Evolutionary conservation across 2,113 vertebrate species (phyloP), one percentile per base, ranked within the genome.

Genomic region (Herpailurus yagouaroundi): DNA sequence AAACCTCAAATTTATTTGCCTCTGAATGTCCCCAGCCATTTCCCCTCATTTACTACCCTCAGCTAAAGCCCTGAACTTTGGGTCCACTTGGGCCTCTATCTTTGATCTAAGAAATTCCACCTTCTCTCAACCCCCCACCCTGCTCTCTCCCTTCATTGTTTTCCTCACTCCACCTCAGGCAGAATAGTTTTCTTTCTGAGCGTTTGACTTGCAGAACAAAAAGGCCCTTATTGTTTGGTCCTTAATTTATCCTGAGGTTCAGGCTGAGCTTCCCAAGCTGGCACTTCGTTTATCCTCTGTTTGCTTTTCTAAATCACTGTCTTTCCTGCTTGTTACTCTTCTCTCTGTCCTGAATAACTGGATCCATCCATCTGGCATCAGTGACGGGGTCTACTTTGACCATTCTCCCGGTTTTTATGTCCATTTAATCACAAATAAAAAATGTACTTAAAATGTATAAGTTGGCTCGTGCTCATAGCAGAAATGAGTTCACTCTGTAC

Each of bases 241-340:
- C n/a, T 84, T 14, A 18, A 2, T 41, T 2, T 31, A 33, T 68
- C 57, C 79, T 57, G 68, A 23, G 18, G 38, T 73, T 27, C 80
- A 41, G 18, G 73, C 45, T 13, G 3, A 64, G 77, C 50, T 76
- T 93, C 66, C 57, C 31, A n/a, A 55, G 41, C 29, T 50, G 60
- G 7, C 1, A 0, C 25, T 18, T 23, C 48, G n/a, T 66, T 68
- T 38, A 13, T 31, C 23, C 16, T 71, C 81, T n/a, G 0, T 50
- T 55, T 48, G 19, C 85, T 83, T 85, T 84, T 96, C 50, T 45
- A 33, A 69, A 8, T 66, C 57, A 55, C 27, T 29, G 23, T n/a
- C 41, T n/a, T 92, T 79, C 60, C 50, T 50, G 76, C 64, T 91
- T 88, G 19, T 55, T 89, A 23, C 45, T 68, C 10, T 60, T 88